Percentiles rank a stretch among this genome's conserved stretches.
phyloP scores from a whole-genome alignment of 2,888 invertebrate species.

The Temnothorax ravouxi region DNA sequence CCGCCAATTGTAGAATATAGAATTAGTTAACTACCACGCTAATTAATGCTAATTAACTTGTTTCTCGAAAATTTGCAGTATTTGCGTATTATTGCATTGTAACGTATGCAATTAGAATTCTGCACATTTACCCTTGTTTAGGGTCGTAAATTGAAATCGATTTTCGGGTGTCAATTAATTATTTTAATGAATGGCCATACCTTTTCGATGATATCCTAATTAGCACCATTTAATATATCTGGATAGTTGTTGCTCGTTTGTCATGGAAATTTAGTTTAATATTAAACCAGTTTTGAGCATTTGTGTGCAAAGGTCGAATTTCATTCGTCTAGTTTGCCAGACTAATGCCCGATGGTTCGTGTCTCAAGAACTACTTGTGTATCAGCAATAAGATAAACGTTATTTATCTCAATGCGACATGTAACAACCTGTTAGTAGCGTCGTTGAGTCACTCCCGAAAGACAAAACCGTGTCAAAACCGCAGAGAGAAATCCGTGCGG shows the following conservation, averaged over 20 bases:
- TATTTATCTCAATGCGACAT: slow-evolving; percentile 2
- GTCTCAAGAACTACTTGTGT: not conserved
- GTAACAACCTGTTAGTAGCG: slow-evolving; percentile 13
- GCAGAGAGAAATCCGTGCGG: not conserved
- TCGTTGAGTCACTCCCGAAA: not conserved
- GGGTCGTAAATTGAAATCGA: not conserved
- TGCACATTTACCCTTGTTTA: not conserved
- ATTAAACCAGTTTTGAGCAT: not conserved
- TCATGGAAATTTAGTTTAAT: not conserved
- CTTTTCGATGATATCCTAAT: not conserved
- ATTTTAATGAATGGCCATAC: not conserved
- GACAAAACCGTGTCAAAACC: slow-evolving; percentile 26
- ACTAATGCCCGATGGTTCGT: not conserved
- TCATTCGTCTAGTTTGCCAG: not conserved
- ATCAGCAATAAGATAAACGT: not conserved
- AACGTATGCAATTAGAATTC: slow-evolving; percentile 3
- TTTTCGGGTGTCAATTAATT: not conserved
- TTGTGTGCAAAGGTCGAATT: not conserved
- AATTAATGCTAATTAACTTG: slow-evolving; percentile 5
- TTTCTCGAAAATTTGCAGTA: not conserved
- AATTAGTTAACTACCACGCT: not conserved
- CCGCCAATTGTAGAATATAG: not conserved
- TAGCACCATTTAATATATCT: not conserved
- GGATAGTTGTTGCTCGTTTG: not conserved
- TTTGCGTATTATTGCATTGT: not conserved